Conservation (phyloP, 2,888 invertebrate genomes). For the Leptinotarsa rubiginosa region DNA sequence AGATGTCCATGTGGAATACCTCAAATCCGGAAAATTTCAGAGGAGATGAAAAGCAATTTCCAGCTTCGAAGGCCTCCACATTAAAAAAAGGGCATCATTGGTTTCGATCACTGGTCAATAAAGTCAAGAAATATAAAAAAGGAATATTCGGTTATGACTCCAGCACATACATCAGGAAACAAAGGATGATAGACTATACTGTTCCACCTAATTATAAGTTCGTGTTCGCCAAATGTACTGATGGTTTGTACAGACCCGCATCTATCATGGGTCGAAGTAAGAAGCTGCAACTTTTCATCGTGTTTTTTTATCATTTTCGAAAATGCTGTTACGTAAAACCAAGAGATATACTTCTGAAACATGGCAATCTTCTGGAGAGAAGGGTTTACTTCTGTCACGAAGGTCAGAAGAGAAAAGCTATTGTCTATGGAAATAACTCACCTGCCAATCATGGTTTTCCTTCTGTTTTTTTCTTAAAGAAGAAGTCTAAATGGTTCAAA, state of each 20-base stretch:
- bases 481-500: slow-evolving; percentile 46
- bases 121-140: slow-evolving; percentile 45
- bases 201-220: slow-evolving; percentile 48
- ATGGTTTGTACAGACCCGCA: slow-evolving; percentile 47
- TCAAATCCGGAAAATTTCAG: slow-evolving; percentile 22
- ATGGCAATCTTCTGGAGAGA: slow-evolving; percentile 49
- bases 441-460: slow-evolving; percentile 52
- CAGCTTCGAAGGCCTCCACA: neutral
- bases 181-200: slow-evolving; percentile 42
- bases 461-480: slow-evolving; percentile 47
- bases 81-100: slow-evolving; percentile 31
- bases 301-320: slow-evolving; percentile 48
- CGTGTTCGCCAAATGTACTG: slow-evolving; percentile 47
- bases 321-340: slow-evolving; percentile 46
- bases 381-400: slow-evolving; percentile 46
- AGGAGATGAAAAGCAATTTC: neutral
- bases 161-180: slow-evolving; percentile 28
- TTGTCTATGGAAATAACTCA: slow-evolving; percentile 52
- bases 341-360: slow-evolving; percentile 48
- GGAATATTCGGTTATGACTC: slow-evolving; percentile 41
- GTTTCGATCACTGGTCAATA: slow-evolving; percentile 46
- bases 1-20: slow-evolving; percentile 28
- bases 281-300: slow-evolving; percentile 45
- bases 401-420: slow-evolving; percentile 42
- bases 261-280: slow-evolving; percentile 46